phyloP scores from a whole-genome alignment of 2,113 vertebrate species.

The Numida meleagris region DNA sequence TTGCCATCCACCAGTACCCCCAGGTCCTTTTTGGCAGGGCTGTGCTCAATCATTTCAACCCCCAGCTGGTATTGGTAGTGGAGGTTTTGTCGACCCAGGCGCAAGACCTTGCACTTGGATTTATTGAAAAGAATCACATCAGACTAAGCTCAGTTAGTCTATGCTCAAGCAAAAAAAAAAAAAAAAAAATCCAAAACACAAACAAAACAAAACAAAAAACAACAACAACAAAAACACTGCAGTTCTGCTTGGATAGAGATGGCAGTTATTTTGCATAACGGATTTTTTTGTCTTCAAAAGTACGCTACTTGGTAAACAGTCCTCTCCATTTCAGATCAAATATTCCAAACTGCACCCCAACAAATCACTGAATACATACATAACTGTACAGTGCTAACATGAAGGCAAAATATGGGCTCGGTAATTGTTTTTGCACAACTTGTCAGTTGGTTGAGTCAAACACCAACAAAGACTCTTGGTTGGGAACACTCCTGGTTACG shows the following conservation, averaged over 20 bases:
- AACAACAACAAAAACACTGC: not conserved
- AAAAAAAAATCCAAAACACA: not conserved
- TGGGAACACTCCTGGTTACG: not conserved
- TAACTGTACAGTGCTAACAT: not conserved
- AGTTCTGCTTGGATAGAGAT: not conserved
- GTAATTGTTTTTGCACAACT: not conserved
- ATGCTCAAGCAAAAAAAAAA: not conserved
- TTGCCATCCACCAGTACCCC: too few species aligned
- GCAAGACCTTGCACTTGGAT: too few species aligned
- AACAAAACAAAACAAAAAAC: not conserved
- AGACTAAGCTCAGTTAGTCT: not conserved
- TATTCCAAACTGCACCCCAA: not conserved
- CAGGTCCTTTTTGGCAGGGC: too few species aligned
- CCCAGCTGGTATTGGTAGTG: too few species aligned
- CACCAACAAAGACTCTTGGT: not conserved
- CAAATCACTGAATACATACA: rapidly evolving
- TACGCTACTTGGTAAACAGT: not conserved
- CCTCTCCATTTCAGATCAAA: not conserved
- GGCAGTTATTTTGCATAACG: not conserved
- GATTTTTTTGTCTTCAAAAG: not conserved
- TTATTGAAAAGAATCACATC: not conserved
- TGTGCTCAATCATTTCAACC: too few species aligned
- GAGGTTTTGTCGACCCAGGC: too few species aligned
- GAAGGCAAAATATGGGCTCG: not conserved
- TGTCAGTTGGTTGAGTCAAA: not conserved